Evolutionary conservation across 2,113 vertebrate species (phyloP).

Genomic region (Pseudopipra pipra): DNA sequence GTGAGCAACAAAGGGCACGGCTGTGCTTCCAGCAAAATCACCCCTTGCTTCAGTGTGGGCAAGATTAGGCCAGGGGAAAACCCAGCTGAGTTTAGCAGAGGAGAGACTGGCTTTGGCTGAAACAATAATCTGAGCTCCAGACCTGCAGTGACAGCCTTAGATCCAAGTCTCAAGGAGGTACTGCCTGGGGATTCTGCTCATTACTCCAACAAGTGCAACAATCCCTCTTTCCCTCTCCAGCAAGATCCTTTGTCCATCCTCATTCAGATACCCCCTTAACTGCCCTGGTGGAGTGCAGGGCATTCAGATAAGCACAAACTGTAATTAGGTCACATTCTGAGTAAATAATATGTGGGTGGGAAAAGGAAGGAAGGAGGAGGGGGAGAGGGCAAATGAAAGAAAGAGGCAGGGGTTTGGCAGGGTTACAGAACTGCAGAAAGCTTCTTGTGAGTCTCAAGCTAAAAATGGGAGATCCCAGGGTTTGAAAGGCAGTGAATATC

Average conservation of each 20-base stretch:
- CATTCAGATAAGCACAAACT: constrained; percentile 28
- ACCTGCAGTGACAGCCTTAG: not conserved
- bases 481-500: not conserved
- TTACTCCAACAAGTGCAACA: not conserved
- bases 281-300: not conserved
- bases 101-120: constrained; percentile 1
- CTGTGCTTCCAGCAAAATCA: not conserved
- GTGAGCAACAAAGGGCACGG: constrained; percentile 3
- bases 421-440: not conserved
- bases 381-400: not conserved
- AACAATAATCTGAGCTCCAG: not conserved
- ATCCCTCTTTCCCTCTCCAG: not conserved
- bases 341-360: constrained; percentile 39
- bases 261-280: not conserved
- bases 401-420: constrained; percentile 20
- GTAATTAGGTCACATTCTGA: constrained; percentile 27
- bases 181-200: not conserved
- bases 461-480: not conserved
- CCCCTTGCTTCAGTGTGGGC: not conserved
- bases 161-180: not conserved
- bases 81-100: not conserved
- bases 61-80: constrained; percentile 25
- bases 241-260: not conserved
- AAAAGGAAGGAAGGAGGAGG: constrained; percentile 11
- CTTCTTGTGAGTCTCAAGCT: constrained; percentile 1